Evolutionary conservation across 2,888 invertebrate genomes (phyloP).

Genomic region (Sisyra terminalis): DNA sequence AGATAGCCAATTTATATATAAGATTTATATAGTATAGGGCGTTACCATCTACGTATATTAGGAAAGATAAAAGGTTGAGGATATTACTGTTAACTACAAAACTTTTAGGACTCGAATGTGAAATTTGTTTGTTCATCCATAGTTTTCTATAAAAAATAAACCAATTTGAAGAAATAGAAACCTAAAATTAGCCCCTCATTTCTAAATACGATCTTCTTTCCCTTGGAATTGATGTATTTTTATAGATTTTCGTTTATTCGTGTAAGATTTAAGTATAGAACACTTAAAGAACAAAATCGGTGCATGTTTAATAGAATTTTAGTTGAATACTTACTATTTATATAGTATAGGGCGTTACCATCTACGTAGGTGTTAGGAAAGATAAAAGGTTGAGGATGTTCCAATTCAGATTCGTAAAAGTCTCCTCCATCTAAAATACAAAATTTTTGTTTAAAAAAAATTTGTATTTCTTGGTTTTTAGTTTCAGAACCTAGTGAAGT

Average conservation of each 20-base stretch:
- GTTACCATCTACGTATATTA: slow-evolving; percentile 31
- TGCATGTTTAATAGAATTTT: background rate
- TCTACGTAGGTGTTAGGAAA: slow-evolving; percentile 31
- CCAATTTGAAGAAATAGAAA: too few relatives aligned
- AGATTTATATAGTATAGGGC: slow-evolving; percentile 31
- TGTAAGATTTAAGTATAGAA: too few relatives aligned
- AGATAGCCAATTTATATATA: too few relatives aligned
- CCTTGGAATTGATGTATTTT: too few relatives aligned
- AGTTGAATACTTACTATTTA: slow-evolving; percentile 27
- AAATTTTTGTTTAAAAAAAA: background rate
- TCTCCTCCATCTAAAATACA: slow-evolving; percentile 17
- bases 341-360: slow-evolving; percentile 30
- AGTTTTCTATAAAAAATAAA: too few relatives aligned
- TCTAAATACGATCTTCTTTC: too few relatives aligned
- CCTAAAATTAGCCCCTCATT: too few relatives aligned
- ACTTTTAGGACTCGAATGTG: too few relatives aligned
- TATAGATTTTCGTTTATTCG: too few relatives aligned
- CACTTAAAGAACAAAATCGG: too few relatives aligned
- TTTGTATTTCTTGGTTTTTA: background rate
- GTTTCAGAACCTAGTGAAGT: slow-evolving; percentile 14
- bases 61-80: slow-evolving; percentile 26
- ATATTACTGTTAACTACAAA: slow-evolving; percentile 26
- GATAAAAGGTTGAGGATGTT: slow-evolving; percentile 25
- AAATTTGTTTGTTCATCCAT: too few relatives aligned
- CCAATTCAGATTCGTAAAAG: slow-evolving; percentile 23